Percentiles rank a stretch among this genome's conserved stretches.
Conservation (phyloP, 1,140 invertebrate genomes). For the Leptinotarsa undecemlineata region DNA sequence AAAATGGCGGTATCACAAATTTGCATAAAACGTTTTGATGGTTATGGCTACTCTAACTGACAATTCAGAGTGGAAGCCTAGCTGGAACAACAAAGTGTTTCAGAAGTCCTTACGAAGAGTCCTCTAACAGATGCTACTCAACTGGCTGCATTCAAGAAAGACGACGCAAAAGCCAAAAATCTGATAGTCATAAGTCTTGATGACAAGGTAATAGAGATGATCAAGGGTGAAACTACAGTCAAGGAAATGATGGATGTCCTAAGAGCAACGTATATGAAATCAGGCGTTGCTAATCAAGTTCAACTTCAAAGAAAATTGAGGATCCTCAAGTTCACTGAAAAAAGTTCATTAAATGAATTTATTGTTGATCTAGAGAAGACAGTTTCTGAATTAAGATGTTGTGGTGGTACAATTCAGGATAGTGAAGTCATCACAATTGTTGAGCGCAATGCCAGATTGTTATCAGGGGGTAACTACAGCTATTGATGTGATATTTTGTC, state of each 20-base stretch:
- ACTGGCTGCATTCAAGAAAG: too few species aligned
- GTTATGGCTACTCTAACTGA: too few species aligned
- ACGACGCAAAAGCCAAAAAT: background rate
- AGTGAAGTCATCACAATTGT: constrained; percentile 17
- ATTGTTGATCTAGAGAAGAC: constrained; percentile 24
- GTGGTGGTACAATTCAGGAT: constrained; percentile 2
- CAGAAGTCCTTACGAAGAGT: too few species aligned
- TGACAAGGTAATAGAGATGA: constrained; percentile 23
- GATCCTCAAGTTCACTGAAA: constrained; percentile 22
- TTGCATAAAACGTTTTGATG: too few species aligned
- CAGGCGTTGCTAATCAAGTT: constrained; percentile 10
- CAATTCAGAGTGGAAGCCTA: too few species aligned
- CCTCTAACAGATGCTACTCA: too few species aligned
- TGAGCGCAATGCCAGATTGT: constrained; percentile 13
- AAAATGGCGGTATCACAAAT: too few species aligned
- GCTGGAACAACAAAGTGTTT: too few species aligned
- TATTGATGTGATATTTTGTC: constrained; percentile 27
- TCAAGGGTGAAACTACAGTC: constrained; percentile 23
- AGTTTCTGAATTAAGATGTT: constrained; percentile 8
- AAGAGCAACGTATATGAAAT: background rate
- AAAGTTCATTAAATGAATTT: background rate
- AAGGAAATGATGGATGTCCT: constrained; percentile 24
- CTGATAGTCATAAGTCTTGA: constrained; percentile 19
- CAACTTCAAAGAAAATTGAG: constrained; percentile 18
- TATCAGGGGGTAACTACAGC: constrained; percentile 13